phyloP scores from a whole-genome alignment of 2,113 vertebrate species.

The Brevimyrus niger region DNA sequence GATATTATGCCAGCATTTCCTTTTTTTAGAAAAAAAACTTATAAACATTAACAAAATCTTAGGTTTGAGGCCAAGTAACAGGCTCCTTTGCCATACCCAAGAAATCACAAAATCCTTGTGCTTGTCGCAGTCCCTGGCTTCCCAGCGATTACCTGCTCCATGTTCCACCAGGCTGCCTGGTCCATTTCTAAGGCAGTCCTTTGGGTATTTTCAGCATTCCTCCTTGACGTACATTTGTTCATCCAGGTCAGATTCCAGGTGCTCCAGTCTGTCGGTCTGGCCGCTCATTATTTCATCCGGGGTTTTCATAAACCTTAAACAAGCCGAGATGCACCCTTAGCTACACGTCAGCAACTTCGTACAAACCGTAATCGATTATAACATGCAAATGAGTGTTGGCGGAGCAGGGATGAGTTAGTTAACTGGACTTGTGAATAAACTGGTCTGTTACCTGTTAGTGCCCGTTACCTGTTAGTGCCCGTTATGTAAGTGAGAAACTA shows the following conservation, averaged over 20 bases:
- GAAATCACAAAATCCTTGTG: not conserved
- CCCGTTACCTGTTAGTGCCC: no score
- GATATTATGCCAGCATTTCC: not conserved
- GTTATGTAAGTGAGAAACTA: not conserved
- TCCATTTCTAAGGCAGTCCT: not conserved
- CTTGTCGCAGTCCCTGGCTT: not conserved
- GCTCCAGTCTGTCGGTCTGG: conserved; percentile 87
- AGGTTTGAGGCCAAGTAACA: not conserved
- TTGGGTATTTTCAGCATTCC: conserved; percentile 70
- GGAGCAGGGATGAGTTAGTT: not conserved
- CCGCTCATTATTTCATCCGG: conserved; percentile 98
- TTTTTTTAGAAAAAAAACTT: not conserved
- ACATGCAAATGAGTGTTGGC: not conserved
- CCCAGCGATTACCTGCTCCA: not conserved
- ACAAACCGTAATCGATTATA: not conserved
- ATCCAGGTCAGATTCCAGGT: conserved; percentile 90
- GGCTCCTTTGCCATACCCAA: not conserved
- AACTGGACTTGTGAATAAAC: not conserved
- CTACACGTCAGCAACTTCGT: not conserved
- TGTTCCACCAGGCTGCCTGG: not conserved
- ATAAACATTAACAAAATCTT: not conserved
- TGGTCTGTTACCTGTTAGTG: no score
- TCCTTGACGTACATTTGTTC: conserved; percentile 94
- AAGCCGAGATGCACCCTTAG: not conserved
- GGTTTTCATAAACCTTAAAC: conserved; percentile 92